Percentiles rank a stretch among this genome's conserved stretches.
phyloP scores from a whole-genome alignment of 2,888 invertebrate genomes.

The Lydus trimaculatus region DNA sequence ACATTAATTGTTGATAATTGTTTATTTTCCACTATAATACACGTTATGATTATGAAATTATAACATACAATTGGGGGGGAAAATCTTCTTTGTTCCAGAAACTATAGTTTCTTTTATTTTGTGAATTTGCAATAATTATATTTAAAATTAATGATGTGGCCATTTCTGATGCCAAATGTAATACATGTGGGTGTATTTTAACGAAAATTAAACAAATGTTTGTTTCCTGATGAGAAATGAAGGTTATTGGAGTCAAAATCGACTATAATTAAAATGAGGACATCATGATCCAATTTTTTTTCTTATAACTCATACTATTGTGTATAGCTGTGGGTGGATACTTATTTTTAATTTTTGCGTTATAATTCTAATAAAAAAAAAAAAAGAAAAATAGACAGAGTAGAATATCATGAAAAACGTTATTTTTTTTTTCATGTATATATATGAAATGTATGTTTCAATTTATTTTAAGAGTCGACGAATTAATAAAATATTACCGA shows the following conservation, averaged over 20 bases:
- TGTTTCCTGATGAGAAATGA: constrained; percentile 7
- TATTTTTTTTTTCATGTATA: not conserved
- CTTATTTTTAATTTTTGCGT: constrained; percentile 4
- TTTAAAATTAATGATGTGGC: constrained; percentile 29
- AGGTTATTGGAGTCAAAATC: constrained; percentile 1
- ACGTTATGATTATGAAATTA: not conserved
- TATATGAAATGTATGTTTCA: not conserved
- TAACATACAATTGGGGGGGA: not conserved
- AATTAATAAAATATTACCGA: constrained; percentile 42
- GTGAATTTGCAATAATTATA: constrained; percentile 2
- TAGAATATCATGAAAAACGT: not conserved
- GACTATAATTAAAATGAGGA: constrained; percentile 9
- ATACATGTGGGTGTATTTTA: constrained; percentile 16
- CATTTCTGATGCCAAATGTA: constrained; percentile 27
- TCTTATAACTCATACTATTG: not conserved
- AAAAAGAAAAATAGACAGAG: not conserved
- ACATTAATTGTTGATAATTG: constrained; percentile 4
- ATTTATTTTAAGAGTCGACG: constrained; percentile 28
- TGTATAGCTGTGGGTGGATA: not conserved
- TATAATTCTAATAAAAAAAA: not conserved
- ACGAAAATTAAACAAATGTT: constrained; percentile 9
- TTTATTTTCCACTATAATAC: not conserved
- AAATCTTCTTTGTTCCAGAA: not conserved
- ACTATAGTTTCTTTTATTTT: not conserved
- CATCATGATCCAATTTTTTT: not conserved